Evolutionary conservation across 2,888 invertebrate genomes (phyloP).

Genomic region (Drosophila nigricruria): DNA sequence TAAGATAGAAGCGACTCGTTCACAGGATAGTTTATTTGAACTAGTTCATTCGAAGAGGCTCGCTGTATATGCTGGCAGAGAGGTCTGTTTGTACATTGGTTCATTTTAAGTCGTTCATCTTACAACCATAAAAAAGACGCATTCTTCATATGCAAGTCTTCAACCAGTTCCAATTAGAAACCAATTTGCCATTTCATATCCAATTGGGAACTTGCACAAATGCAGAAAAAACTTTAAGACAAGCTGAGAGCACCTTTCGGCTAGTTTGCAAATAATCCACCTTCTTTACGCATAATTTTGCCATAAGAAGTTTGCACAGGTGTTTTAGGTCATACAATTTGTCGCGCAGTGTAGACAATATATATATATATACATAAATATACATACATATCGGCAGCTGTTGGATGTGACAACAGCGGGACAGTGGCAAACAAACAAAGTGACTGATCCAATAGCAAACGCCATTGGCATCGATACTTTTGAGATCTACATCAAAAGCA

Average conservation of each 20-base stretch:
- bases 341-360: conserved; percentile 13
- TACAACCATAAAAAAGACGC: neutral
- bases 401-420: conserved; percentile 13
- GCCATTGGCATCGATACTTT: conserved; percentile 44
- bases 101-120: too few relatives aligned
- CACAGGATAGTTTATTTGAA: neutral
- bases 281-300: neutral
- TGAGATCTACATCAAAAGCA: conserved; percentile 28
- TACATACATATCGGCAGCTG: conserved; percentile 17
- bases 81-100: too few relatives aligned
- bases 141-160: too few relatives aligned
- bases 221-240: neutral
- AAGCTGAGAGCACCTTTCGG: neutral
- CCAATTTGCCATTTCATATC: neutral
- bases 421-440: conserved; percentile 21
- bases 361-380: neutral
- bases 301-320: neutral
- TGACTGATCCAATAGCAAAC: conserved; percentile 22
- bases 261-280: neutral
- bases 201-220: neutral
- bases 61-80: too few relatives aligned
- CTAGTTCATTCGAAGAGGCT: neutral
- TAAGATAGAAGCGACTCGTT: too few relatives aligned
- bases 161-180: neutral
- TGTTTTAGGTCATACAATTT: neutral